Evolutionary conservation across 2,888 invertebrate species (phyloP).

Genomic region (Apamea sordens): DNA sequence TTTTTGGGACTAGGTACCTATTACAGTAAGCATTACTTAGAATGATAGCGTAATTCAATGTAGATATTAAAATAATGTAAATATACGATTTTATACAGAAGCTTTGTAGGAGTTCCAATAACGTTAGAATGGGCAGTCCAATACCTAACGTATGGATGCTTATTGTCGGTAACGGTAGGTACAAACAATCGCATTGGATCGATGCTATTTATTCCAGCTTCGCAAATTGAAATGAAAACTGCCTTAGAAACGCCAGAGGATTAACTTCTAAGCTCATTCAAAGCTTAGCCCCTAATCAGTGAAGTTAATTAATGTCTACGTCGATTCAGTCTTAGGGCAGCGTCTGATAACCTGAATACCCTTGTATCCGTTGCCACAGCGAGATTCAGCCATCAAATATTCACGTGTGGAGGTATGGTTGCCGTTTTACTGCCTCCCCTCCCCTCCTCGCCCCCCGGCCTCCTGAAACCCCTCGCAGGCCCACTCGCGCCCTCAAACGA

Average conservation of each 20-base stretch:
- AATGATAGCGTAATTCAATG: not conserved
- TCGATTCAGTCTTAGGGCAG: conserved; percentile 68
- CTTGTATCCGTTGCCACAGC: conserved; percentile 81
- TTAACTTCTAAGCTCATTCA: conserved; percentile 67
- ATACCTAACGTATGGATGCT: conserved; percentile 3
- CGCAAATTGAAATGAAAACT: conserved; percentile 69
- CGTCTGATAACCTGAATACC: conserved; percentile 75
- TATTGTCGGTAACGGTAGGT: conserved; percentile 20
- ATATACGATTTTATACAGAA: conserved; percentile 3
- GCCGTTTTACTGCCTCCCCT: conserved; percentile 85
- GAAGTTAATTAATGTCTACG: conserved; percentile 72
- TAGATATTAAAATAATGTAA: conserved; percentile 3
- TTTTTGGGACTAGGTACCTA: conserved; percentile 23
- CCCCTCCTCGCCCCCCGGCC: conserved; percentile 63
- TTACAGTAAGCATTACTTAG: conserved; percentile 10
- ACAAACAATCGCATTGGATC: conserved; percentile 30
- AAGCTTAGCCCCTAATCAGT: conserved; percentile 71
- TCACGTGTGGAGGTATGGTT: conserved; percentile 88
- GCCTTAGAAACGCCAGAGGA: conserved; percentile 56
- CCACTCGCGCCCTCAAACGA: conserved; percentile 77
- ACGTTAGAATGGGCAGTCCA: not conserved
- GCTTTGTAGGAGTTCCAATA: not conserved
- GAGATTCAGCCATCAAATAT: conserved; percentile 89
- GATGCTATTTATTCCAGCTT: conserved; percentile 44
- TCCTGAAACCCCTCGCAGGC: conserved; percentile 68